Evolutionary conservation across 37 sponge, comb jelly and placozoan genomes (phyloP), one percentile per base, ranked within the genome.

Genomic region (Oscarella lobularis): DNA sequence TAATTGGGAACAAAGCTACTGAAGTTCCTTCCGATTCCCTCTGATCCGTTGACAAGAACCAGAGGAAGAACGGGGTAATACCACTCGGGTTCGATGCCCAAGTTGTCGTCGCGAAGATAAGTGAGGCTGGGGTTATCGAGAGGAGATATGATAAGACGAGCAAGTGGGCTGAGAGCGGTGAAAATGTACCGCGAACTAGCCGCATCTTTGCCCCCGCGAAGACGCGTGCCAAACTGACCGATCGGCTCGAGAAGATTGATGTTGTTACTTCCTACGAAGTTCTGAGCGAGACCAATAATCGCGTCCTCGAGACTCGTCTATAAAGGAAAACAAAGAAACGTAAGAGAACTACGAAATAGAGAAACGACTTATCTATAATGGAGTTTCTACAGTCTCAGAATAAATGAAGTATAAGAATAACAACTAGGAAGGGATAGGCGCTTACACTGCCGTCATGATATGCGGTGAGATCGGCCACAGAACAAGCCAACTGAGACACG

Each of bases 151-250:
- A 30, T 14, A 81, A 33, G 82, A n/a, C 93, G 78, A 39, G 98
- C 85, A 38, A 96, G 78, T 3, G 94, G 91, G 41, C 88, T 87
- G 48, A 92, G 72, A 82, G 77, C 75, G 14, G 98, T 96, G 87
- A 90, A 96, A 78, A 96, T 96, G 75, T 96, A 96, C 79, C 98
- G 85, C 31, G 98, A 78, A 39, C 88, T 87, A 66, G 98, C 98
- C 32, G 87, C 87, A 80, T 96, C 98, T 77, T 87, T 93, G 55
- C 98, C 98, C 32, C 98, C 98, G 9, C 79, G 76, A 3, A 93
- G 87, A 9, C 98, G 81, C 0, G 98, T 96, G 34, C 98, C 98
- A 83, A 96, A 96, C 91, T 93, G 94, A 33, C 98, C 98, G 67
- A 89, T 76, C 0, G 98, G 98, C 54, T 86, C 91, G 5, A 96